Conservation (phyloP, 2,113 vertebrate genomes). For the Ivindomyrus marchei region DNA sequence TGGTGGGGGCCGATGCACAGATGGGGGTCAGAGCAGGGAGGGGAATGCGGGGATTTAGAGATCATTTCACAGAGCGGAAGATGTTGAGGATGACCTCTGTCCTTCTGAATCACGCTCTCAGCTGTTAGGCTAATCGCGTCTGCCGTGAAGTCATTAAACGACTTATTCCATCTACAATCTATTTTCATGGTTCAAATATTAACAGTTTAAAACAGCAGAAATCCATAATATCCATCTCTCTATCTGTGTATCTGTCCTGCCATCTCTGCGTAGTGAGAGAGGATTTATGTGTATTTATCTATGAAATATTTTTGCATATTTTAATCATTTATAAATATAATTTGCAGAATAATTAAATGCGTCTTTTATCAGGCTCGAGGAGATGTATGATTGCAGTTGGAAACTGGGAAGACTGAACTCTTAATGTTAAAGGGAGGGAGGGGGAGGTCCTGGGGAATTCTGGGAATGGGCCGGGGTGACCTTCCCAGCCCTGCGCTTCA, state of each 20-base stretch:
- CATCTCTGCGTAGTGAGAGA: not conserved
- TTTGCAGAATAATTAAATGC: not conserved
- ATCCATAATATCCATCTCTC: not conserved
- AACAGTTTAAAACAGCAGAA: constrained; percentile 7
- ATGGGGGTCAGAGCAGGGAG: not conserved
- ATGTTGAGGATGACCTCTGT: not conserved
- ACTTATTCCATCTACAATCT: not conserved
- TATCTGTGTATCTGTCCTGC: not conserved
- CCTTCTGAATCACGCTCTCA: not conserved
- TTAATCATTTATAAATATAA: not conserved
- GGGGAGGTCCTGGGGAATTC: not conserved
- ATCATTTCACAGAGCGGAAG: not conserved
- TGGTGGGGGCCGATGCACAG: not conserved
- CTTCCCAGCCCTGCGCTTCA: not conserved
- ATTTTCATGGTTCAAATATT: constrained; percentile 6
- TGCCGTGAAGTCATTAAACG: not conserved
- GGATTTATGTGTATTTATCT: constrained; percentile 3
- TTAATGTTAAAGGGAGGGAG: not conserved
- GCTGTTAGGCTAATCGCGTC: not conserved
- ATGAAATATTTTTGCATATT: constrained; percentile 3
- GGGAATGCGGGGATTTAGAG: not conserved
- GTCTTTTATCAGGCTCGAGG: not conserved
- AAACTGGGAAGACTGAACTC: not conserved
- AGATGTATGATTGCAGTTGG: not conserved
- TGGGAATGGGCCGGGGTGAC: not conserved